A percentile compares a stretch with the other conserved stretches of the same genome.
Evolutionary conservation across 2,113 vertebrate species (phyloP).

Genomic region (Sylvicapra grimmia): DNA sequence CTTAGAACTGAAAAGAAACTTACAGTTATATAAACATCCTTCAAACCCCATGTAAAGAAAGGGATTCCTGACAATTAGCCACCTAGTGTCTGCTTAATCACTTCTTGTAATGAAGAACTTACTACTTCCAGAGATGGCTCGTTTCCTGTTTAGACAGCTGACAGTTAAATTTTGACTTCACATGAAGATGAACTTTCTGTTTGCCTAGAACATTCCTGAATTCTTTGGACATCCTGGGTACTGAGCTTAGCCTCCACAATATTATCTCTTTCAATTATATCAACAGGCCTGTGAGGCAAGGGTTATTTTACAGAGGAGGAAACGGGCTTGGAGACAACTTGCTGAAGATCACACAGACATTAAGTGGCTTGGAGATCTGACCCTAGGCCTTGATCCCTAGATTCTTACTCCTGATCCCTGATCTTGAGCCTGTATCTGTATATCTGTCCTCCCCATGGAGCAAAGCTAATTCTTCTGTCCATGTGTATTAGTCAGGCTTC

Average conservation of each 20-base stretch:
- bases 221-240: background rate
- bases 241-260: background rate
- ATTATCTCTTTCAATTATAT: background rate
- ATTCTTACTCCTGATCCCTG: background rate
- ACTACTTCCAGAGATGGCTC: background rate
- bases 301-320: background rate
- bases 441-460: too few species aligned
- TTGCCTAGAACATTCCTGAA: background rate
- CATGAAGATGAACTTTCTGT: background rate
- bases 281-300: background rate
- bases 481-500: background rate
- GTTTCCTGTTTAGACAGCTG: background rate
- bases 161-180: background rate
- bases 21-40: background rate
- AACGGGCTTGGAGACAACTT: background rate
- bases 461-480: background rate
- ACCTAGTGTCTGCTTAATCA: background rate
- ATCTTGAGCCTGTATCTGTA: accelerated
- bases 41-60: background rate
- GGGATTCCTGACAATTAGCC: background rate
- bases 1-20: background rate
- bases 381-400: background rate
- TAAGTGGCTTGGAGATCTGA: background rate
- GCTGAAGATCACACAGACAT: background rate
- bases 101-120: background rate